These are phyloP conservation scores for Dendrolimus pini DNA, from an alignment of 2,888 invertebrate genomes.

Conservation along the genomic window DNA sequence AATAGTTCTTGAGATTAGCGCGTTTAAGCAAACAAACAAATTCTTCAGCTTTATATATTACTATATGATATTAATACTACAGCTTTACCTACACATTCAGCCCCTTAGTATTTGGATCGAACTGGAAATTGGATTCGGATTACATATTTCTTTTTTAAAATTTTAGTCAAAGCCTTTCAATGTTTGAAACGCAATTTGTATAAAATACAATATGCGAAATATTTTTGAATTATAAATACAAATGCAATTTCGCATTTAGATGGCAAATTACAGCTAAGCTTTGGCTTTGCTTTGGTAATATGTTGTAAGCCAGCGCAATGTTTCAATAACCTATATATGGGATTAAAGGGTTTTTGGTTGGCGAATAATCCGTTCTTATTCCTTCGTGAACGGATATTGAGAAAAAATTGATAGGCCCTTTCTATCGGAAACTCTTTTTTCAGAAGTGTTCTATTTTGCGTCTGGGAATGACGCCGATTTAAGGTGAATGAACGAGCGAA, in stretches of 20 bases:
- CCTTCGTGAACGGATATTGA: conserved; percentile 68
- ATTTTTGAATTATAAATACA: background rate
- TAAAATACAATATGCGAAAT: no score
- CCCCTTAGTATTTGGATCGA: no score
- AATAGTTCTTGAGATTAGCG: no score
- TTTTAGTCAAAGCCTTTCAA: no score
- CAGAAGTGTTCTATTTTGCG: conserved; percentile 67
- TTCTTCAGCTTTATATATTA: no score
- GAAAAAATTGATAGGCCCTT: conserved; percentile 61
- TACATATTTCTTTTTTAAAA: no score
- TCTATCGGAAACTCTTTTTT: conserved; percentile 67
- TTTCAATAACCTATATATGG: conserved; percentile 60
- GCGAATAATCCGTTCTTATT: conserved; percentile 67
- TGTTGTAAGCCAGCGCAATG: conserved; percentile 44
- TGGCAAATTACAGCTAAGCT: conserved; percentile 16
- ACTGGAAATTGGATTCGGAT: no score
- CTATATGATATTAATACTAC: no score
- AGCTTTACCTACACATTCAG: no score
- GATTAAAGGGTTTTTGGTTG: conserved; percentile 61
- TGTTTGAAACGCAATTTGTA: no score
- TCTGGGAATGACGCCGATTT: conserved; percentile 69
- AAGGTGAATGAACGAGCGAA: conserved; percentile 72
- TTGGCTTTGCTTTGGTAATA: conserved; percentile 38
- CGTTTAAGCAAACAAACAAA: no score
- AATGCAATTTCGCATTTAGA: background rate